Evolutionary conservation across 2,888 invertebrate species (phyloP).

Genomic region (Carabus problematicus): DNA sequence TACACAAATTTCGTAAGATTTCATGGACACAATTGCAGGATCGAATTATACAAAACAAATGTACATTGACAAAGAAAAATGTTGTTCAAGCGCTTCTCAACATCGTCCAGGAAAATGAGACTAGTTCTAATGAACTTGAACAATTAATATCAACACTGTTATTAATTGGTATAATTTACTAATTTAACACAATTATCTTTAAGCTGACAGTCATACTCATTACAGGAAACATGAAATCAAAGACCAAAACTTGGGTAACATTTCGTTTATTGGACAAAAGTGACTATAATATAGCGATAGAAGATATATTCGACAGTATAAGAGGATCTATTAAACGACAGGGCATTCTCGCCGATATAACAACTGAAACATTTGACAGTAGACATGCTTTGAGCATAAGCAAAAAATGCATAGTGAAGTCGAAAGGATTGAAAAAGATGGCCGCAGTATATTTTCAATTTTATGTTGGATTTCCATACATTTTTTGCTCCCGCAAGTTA

Average conservation of each 20-base stretch:
- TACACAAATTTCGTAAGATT: constrained; percentile 23
- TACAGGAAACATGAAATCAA: neutral
- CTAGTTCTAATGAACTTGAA: constrained; percentile 15
- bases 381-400: constrained; percentile 16
- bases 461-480: constrained; percentile 22
- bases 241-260: no score
- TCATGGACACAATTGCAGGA: constrained; percentile 22
- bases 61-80: constrained; percentile 9
- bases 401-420: constrained; percentile 25
- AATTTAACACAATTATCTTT: neutral
- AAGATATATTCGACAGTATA: constrained; percentile 5
- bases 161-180: constrained; percentile 11
- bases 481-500: constrained; percentile 18
- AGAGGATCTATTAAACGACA: constrained; percentile 7
- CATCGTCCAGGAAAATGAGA: constrained; percentile 4
- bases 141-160: constrained; percentile 8
- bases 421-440: constrained; percentile 4
- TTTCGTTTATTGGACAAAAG: constrained; percentile 7
- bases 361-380: neutral
- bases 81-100: constrained; percentile 7
- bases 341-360: constrained; percentile 4
- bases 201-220: neutral
- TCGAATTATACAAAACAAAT: constrained; percentile 3
- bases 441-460: constrained; percentile 21
- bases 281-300: neutral